A percentile compares a stretch with the other conserved stretches of the same genome.
Evolutionary conservation across 2,797 vertebrate genomes (phyloP).

Genomic region (Xiphophorus birchmanni): DNA sequence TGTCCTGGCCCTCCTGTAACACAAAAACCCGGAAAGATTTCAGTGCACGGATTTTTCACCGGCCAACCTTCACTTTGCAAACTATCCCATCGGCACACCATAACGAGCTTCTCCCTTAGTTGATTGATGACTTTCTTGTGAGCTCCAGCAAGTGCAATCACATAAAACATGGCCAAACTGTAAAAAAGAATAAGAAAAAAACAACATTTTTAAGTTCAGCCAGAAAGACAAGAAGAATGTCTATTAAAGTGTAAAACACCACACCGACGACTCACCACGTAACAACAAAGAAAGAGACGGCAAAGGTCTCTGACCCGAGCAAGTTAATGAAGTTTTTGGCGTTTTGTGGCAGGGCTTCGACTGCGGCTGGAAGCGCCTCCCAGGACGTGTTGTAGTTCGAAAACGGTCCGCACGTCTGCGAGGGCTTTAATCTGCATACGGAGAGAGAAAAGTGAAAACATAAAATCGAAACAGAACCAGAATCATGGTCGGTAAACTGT

Average conservation of each 20-base stretch:
- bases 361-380: conserved; percentile 81
- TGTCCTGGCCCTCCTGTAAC: conserved; percentile 86
- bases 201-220: background rate
- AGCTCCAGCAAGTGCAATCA: conserved; percentile 91
- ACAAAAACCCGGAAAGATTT: conserved; percentile 14
- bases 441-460: background rate
- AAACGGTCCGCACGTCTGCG: conserved; percentile 92
- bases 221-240: background rate
- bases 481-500: background rate
- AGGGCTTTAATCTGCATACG: conserved; percentile 84
- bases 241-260: background rate
- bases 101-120: conserved; percentile 88
- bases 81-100: conserved; percentile 80
- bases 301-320: conserved; percentile 90
- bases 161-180: conserved; percentile 94
- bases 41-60: background rate
- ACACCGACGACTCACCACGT: conserved; percentile 81
- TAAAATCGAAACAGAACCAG: background rate
- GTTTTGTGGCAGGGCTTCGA: conserved; percentile 76
- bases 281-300: conserved; percentile 90
- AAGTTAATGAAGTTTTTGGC: conserved; percentile 70
- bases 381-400: conserved; percentile 87
- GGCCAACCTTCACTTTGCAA: background rate
- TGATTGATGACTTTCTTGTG: conserved; percentile 90
- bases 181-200: conserved; percentile 12